A percentile compares a stretch with the other conserved stretches of the same genome.
Conservation (phyloP, 2,888 invertebrate genomes). For the Gryllus longicercus region DNA sequence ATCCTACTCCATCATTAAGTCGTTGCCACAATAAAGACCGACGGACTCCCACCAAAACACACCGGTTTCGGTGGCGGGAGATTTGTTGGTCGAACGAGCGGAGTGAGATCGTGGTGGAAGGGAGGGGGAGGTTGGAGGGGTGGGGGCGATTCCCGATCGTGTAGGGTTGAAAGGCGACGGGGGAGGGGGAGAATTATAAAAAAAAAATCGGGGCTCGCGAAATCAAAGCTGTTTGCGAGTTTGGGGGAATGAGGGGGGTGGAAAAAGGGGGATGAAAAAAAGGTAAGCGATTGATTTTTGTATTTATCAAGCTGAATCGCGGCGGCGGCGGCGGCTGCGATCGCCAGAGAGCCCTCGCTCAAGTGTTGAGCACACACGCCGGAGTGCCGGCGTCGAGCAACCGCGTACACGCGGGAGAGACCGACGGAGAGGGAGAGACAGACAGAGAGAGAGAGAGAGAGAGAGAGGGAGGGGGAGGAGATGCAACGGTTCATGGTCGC, state of each 20-base stretch:
- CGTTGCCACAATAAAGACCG: constrained; percentile 2
- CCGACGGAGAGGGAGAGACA: too few relatives aligned
- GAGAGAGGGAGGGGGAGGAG: too few relatives aligned
- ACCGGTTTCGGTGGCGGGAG: neutral
- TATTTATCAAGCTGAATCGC: neutral
- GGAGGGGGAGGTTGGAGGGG: too few relatives aligned
- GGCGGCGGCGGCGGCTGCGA: neutral
- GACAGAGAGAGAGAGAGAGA: too few relatives aligned
- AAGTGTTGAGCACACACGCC: neutral
- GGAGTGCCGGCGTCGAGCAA: too few relatives aligned
- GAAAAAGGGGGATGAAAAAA: neutral
- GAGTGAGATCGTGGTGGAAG: neutral
- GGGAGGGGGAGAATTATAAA: neutral
- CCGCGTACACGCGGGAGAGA: too few relatives aligned
- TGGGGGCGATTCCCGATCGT: neutral
- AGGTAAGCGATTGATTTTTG: constrained; percentile 17
- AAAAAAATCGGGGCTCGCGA: constrained; percentile 4
- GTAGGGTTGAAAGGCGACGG: neutral
- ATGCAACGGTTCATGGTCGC: too few relatives aligned
- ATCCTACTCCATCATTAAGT: constrained; percentile 17
- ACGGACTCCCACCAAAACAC: neutral
- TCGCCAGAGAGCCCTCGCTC: neutral
- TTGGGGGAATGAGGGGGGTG: too few relatives aligned
- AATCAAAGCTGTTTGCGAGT: constrained; percentile 3
- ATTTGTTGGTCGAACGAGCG: neutral